phyloP scores from a whole-genome alignment of 1,140 invertebrate species.

The Dreissena rostriformis region DNA sequence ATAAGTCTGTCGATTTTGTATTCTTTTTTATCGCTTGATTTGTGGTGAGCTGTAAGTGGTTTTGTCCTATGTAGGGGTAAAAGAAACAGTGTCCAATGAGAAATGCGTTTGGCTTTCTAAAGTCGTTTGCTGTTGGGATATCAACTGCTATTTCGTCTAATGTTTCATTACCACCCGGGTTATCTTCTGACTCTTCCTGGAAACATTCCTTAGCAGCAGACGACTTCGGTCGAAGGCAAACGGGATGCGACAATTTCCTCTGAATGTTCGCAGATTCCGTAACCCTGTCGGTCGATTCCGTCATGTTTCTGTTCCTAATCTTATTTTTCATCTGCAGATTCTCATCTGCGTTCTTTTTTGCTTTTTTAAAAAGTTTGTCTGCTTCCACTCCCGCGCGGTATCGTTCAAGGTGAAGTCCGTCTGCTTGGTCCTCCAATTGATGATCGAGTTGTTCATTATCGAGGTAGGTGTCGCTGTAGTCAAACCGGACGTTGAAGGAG shows the following conservation, averaged over 20 bases:
- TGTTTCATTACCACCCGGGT: neutral
- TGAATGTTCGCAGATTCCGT: conserved; percentile 14
- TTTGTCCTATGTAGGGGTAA: conserved; percentile 53
- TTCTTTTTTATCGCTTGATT: conserved; percentile 18
- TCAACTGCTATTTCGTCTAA: neutral
- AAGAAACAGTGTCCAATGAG: conserved; percentile 59
- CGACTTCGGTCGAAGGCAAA: neutral
- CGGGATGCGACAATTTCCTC: conserved; percentile 2
- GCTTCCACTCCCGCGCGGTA: conserved; percentile 52
- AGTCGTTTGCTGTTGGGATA: neutral
- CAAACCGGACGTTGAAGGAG: conserved; percentile 48
- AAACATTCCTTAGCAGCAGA: neutral
- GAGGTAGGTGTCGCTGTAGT: conserved; percentile 61
- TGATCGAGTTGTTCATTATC: conserved; percentile 58
- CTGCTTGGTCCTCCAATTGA: conserved; percentile 51
- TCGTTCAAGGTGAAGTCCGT: conserved; percentile 46
- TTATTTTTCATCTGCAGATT: conserved; percentile 59
- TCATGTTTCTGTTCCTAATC: conserved; percentile 58
- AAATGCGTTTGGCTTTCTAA: conserved; percentile 35
- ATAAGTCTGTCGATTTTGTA: neutral
- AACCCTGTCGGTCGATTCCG: conserved; percentile 43
- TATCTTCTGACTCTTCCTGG: neutral
- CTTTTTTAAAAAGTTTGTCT: conserved; percentile 56
- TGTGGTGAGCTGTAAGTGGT: neutral
- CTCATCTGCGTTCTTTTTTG: conserved; percentile 57